Conservation (phyloP, 2,888 invertebrate genomes). For the Protonemura montana region DNA sequence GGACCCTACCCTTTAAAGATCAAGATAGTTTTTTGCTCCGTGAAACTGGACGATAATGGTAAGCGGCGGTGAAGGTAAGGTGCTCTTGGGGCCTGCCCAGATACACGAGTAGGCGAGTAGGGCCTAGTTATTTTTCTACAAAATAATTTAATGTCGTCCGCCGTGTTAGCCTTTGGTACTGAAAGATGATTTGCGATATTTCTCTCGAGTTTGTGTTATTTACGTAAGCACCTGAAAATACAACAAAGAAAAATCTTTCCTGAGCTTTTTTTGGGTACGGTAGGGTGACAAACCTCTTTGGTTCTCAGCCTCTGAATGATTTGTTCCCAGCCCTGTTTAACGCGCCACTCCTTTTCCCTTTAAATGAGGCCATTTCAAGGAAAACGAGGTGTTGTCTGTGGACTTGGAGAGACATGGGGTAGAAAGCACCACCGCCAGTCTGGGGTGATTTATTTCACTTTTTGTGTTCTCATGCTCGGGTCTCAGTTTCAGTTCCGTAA, state of each 20-base stretch:
- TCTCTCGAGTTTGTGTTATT: background rate
- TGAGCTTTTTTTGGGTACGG: background rate
- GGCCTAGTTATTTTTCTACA: background rate
- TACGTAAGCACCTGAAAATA: too few species aligned
- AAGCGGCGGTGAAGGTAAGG: background rate
- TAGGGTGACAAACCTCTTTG: background rate
- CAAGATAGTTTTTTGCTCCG: background rate
- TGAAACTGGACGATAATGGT: background rate
- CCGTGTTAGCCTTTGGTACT: background rate
- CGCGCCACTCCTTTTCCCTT: background rate
- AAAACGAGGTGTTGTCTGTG: background rate
- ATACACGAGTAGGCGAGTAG: background rate
- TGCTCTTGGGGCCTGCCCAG: background rate
- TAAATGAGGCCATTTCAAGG: background rate
- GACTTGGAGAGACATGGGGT: background rate
- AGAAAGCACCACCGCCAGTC: background rate
- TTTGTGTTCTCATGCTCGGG: background rate
- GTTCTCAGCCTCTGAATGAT: background rate
- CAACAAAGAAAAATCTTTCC: background rate
- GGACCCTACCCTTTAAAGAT: constrained; percentile 17
- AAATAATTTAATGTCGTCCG: background rate
- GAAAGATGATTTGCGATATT: background rate
- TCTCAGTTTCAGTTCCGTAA: background rate
- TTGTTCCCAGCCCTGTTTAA: background rate
- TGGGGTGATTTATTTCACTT: background rate